Base-by-base conservation (phyloP, 2,113 vertebrate species). In the Vombatus ursinus region DNA sequence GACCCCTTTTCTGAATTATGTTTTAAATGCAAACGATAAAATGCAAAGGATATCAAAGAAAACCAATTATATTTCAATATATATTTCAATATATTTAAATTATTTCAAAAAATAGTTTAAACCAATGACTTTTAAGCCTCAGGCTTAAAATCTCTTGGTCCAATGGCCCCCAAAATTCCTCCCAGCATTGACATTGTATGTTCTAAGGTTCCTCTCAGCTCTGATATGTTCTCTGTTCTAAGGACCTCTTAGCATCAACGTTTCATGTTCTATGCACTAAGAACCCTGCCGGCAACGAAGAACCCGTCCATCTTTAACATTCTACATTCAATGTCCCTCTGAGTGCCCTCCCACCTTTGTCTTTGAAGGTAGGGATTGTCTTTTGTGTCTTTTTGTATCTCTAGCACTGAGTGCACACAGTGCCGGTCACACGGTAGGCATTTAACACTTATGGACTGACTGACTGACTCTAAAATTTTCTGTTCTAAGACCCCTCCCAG, bases 341-440 rank as follows among this genome's bases (percentile, higher is more conserved):
- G 57, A 61, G 28, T 8, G 28, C 28, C 57, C 28, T n/a, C 3
- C 28, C 68, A 22, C 14, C 5, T 22, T n/a, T n/a, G 28, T 61
- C 26, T 28, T 61, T 2, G 28, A 61, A 11, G 57, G 3, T 2
- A 31, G 57, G 24, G 25, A 61, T 9, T n/a, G 12, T 37, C 16
- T 77, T 77, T 77, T n/a, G 28, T 61, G 25, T 54, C 25, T 14
- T 37, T 68, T 77, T 19, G 37, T 77, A 77, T n/a, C 31, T n/a
- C 14, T 1, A n/a, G 16, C 16, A 1, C 68, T n/a, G n/a, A 37
- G 61, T 12, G 28, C 68, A 77, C 3, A 37, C 61, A 77, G 4
- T 19, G 14, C 1, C 14, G 4, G 3, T 5, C 28, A 12, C 28
- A 37, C 1, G 14, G 61, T n/a, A 37, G 12, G 37, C 0, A 5